phyloP scores from a whole-genome alignment of 2,888 invertebrate genomes.

The Leucoptera coffeella region DNA sequence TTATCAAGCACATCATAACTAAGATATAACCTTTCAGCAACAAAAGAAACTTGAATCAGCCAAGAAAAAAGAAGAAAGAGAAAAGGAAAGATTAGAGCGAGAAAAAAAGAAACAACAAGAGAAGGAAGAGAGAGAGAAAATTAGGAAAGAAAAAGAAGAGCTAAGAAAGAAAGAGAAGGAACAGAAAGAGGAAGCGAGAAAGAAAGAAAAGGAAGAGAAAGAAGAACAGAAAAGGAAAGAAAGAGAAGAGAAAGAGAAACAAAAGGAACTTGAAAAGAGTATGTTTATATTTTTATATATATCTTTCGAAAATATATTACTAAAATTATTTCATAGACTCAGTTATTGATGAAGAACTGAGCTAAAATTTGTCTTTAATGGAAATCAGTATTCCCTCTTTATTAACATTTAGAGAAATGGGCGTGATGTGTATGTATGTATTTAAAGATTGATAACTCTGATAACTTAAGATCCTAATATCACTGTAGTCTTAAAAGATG shows the following conservation, averaged over 20 bases:
- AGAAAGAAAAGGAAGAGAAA: constrained; percentile 42
- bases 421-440: too few species aligned
- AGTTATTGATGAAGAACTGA: too few species aligned
- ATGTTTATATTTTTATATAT: constrained; percentile 8
- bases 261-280: constrained; percentile 52
- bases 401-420: too few species aligned
- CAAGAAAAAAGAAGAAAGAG: constrained; percentile 51
- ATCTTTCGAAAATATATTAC: too few species aligned
- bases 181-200: constrained; percentile 38
- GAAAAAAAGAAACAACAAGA: constrained; percentile 36
- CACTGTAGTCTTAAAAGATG: too few species aligned
- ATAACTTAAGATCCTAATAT: too few species aligned
- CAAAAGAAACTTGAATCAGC: constrained; percentile 53
- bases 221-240: constrained; percentile 45
- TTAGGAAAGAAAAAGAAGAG: constrained; percentile 35
- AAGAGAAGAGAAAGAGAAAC: constrained; percentile 45
- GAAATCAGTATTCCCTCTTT: too few species aligned
- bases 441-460: too few species aligned
- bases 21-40: too few species aligned
- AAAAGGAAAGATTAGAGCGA: constrained; percentile 37
- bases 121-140: constrained; percentile 39
- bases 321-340: too few species aligned
- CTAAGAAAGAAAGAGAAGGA: constrained; percentile 28
- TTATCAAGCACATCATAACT: too few species aligned
- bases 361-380: too few species aligned